Conservation (phyloP, 2,888 invertebrate genomes). For the Standfussiana lucernea region DNA sequence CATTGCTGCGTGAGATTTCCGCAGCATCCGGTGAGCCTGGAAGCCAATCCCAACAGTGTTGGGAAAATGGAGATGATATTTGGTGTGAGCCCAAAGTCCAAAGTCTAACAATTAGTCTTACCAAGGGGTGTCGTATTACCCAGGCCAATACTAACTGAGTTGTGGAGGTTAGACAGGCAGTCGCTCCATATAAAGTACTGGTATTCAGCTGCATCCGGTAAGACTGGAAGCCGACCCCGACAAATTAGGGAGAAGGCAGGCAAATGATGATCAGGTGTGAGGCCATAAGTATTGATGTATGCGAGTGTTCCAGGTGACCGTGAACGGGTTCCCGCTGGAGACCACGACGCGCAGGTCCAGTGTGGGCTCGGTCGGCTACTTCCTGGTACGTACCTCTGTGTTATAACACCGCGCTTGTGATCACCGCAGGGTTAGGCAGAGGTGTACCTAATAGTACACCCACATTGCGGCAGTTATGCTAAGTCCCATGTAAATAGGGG, state of each 20-base stretch:
- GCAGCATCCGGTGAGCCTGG: background rate
- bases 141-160: too few species aligned
- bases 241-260: too few species aligned
- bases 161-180: too few species aligned
- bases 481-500: too few species aligned
- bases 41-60: background rate
- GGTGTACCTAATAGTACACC: background rate
- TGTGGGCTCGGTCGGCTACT: conserved; percentile 69
- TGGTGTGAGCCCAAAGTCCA: background rate
- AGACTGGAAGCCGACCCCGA: too few species aligned
- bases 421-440: background rate
- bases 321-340: conserved; percentile 76
- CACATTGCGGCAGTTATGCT: too few species aligned
- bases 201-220: too few species aligned
- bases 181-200: too few species aligned
- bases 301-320: conserved; percentile 66
- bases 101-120: too few species aligned
- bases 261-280: too few species aligned
- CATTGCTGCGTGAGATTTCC: background rate
- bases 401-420: background rate
- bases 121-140: too few species aligned
- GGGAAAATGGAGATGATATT: background rate
- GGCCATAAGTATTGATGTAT: background rate
- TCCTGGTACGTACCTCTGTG: conserved; percentile 65
- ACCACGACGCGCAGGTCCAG: conserved; percentile 63